Base-by-base conservation (phyloP, 2,113 vertebrate species). In the Falco punctatus region DNA sequence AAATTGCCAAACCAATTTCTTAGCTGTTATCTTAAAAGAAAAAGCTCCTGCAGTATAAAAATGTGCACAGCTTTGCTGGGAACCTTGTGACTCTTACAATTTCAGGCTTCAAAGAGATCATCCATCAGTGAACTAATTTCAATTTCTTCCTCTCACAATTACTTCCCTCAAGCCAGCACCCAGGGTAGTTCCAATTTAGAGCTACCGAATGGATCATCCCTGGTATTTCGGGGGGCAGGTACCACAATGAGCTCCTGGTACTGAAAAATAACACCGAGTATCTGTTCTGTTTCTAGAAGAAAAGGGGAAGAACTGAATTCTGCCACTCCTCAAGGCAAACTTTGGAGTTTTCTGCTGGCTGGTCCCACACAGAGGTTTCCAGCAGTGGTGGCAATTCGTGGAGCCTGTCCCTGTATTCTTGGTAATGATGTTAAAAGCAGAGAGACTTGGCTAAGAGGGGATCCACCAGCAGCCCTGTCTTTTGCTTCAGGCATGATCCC, bases 111-210 rank as follows among this genome's bases (percentile, higher is more conserved):
- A 73, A 55, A 92, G 54, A 81, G 32, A 66, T 94, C 74, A 91
- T 92, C 89, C 32, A 70, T 96, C 95, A 94, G 12, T 33, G 62
- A 80, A 80, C 58, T 95, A 70, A 95, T 96, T 95, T 95, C 81
- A 70, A 62, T 85, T 90, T 96, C 77, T 94, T 86, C 70, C 54
- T 91, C 62, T 90, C 74, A 58, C 84, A 86, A 83, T 91, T 95
- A 80, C 64, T 91, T 91, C 23, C 49, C 74, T 73, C 48, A 26
- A 6, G 17, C 42, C 62, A 88, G 61, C 30, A 85, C 23, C 19
- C 49, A 87, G 48, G 57, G 32, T 86, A 61, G 58, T 90, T 91
- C 61, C 54, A 95, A 70, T 90, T 91, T 65, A 87, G 54, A 91
- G 49, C 24, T 51, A 38, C n/a, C 4, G 10, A 94, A 85, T 77